Base-by-base conservation (phyloP, 2,888 invertebrate genomes). In the Lymantria monacha region DNA sequence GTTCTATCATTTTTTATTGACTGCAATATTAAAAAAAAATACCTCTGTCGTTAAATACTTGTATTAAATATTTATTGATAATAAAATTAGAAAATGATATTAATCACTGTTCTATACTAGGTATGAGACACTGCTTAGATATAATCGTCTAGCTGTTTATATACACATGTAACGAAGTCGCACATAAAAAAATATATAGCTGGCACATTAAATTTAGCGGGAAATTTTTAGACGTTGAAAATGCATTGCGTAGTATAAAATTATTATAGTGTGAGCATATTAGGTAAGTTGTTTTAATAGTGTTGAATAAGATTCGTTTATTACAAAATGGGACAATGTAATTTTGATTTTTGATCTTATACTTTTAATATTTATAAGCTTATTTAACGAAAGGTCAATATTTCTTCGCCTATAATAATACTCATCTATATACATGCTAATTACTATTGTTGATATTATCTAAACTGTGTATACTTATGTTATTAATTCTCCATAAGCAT, bases 151-250 rank as follows among this genome's bases (percentile, higher is more conserved):
- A 84, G 80, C 71, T 77, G 77, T 80, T 77, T 72, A 81, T 82
- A 85, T 82, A 69, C 70, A 76, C 72, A 64, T 74, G 13, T 9
- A 38, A 38, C 2, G n/a, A 14, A 14, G 15, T 33, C 33, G 33
- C 33, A 33, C 33, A 33, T 41, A 59, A 22, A 79, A 79, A 67
- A n/a, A n/a, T n/a, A 78, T 62, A 72, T 89, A 89, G 89, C 78
- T 79, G 79, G 89, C 89, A 89, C 89, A 71, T 79, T 76, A 70
- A 78, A 79, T 69, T 79, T 85, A 84, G 85, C 67, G 63, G 67
- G 68, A 70, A 48, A 59, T 65, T 68, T n/a, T 73, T 85, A 85
- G 83, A 69, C 75, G 76, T 81, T 81, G 74, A 72, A n/a, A 77
- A 65, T 61, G 71, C 66, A 60, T 60, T 61, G 59, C 56, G 65